Conservation (phyloP, 2,888 invertebrate species). For the Elmis aenea region DNA sequence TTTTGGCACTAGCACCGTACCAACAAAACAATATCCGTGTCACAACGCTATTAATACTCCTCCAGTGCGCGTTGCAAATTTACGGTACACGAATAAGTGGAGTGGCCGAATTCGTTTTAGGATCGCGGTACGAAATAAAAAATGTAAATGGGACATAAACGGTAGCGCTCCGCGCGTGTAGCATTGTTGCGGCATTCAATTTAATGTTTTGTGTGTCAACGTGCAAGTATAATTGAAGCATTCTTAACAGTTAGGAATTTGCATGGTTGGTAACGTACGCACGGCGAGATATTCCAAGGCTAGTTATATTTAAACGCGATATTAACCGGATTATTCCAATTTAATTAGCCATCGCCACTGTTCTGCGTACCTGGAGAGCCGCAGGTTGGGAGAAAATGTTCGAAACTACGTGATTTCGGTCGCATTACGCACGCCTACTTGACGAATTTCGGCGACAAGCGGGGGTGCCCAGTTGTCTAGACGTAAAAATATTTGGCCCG, state of each 20-base stretch:
- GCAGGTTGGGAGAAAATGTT: no score
- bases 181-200: conserved; percentile 11
- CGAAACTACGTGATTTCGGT: no score
- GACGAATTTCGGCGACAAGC: not conserved
- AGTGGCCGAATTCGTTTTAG: conserved; percentile 4
- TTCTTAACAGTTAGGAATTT: conserved; percentile 21
- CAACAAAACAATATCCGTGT: no score
- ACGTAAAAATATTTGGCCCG: conserved; percentile 6
- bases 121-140: conserved; percentile 5
- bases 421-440: not conserved
- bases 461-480: not conserved
- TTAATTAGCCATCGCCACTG: no score
- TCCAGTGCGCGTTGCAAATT: conserved; percentile 11
- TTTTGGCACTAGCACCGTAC: no score
- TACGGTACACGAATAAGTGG: conserved; percentile 6
- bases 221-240: conserved; percentile 18
- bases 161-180: conserved; percentile 8
- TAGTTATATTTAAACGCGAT: no score
- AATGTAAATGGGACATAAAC: conserved; percentile 11
- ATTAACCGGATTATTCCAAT: no score
- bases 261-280: conserved; percentile 14
- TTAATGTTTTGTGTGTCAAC: conserved; percentile 15
- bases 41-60: no score
- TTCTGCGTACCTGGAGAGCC: no score
- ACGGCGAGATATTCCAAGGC: conserved; percentile 19